phyloP scores from a whole-genome alignment of 2,888 invertebrate species.

The Acanthopleura granulata region DNA sequence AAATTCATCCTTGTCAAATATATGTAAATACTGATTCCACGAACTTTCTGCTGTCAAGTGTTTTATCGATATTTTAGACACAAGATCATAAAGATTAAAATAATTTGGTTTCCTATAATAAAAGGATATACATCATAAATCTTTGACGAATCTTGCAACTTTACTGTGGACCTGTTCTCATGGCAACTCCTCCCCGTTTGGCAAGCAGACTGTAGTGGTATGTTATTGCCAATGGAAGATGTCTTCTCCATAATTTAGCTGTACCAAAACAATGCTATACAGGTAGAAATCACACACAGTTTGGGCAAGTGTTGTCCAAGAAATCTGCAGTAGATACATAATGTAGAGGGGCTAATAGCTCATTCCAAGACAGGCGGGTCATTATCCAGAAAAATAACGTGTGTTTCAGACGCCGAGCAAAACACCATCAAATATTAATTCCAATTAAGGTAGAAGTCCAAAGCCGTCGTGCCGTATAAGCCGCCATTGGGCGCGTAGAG shows the following conservation, averaged over 20 bases:
- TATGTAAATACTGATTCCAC: no score
- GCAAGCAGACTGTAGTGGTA: neutral
- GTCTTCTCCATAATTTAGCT: neutral
- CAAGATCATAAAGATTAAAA: no score
- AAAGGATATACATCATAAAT: no score
- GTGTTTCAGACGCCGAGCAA: constrained; percentile 15
- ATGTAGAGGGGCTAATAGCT: constrained; percentile 6
- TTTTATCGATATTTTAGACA: no score
- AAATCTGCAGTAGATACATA: constrained; percentile 11
- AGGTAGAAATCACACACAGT: neutral
- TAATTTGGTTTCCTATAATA: no score
- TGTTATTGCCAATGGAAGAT: neutral
- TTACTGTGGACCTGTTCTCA: no score
- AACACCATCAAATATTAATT: constrained; percentile 17
- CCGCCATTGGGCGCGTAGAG: neutral
- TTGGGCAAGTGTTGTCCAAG: neutral
- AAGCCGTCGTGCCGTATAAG: neutral
- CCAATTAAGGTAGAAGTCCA: constrained; percentile 13
- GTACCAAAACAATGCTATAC: neutral
- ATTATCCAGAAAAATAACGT: constrained; percentile 14
- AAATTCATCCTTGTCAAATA: no score
- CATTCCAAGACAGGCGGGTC: neutral
- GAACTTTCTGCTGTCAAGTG: no score
- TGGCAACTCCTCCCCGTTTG: no score
- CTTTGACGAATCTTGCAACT: no score